Evolutionary conservation across 2,797 vertebrate genomes (phyloP).

Genomic region (Halcyon chelicuti): DNA sequence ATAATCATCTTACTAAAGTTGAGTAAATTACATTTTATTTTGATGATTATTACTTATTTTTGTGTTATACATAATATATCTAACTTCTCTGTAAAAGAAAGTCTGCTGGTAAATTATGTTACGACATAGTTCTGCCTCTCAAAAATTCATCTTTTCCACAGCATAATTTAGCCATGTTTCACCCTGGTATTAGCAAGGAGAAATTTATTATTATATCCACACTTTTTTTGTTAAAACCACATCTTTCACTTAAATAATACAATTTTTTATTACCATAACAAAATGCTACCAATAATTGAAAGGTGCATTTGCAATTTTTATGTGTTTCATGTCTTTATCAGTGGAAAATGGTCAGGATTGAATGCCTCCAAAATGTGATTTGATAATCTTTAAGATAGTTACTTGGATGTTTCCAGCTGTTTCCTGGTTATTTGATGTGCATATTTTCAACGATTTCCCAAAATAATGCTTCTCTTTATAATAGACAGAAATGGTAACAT

Average conservation of each 20-base stretch:
- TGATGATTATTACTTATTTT: background rate
- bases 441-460: background rate
- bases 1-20: background rate
- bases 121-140: background rate
- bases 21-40: background rate
- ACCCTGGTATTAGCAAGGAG: background rate
- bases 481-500: background rate
- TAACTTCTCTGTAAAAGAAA: background rate
- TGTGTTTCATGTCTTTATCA: fast-evolving
- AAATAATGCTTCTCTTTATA: background rate
- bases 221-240: background rate
- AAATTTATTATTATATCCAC: background rate
- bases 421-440: background rate
- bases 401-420: background rate
- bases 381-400: background rate
- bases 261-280: background rate
- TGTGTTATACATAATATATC: background rate
- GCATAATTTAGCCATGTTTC: background rate
- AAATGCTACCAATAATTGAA: background rate
- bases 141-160: background rate
- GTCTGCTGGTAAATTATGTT: background rate
- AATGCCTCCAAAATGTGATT: background rate
- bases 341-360: background rate
- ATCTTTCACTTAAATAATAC: background rate
- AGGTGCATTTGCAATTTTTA: background rate